Conservation (phyloP, 2,888 invertebrate genomes). For the Polietes domitor region DNA sequence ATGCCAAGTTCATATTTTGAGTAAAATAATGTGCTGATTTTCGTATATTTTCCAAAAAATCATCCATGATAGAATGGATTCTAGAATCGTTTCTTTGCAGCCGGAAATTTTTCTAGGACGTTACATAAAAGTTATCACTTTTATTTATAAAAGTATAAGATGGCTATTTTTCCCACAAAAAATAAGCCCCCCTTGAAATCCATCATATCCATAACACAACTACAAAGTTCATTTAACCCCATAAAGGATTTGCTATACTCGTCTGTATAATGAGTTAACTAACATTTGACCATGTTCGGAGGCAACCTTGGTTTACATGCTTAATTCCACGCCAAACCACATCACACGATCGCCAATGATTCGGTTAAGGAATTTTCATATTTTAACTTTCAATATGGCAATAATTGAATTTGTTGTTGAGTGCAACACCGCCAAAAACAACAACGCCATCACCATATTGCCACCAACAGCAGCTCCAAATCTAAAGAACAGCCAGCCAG, state of each 20-base stretch:
- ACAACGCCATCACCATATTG: background rate
- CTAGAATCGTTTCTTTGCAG: no score
- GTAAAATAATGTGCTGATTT: no score
- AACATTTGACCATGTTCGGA: background rate
- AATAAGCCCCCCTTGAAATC: background rate
- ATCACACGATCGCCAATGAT: background rate
- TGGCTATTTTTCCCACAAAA: background rate
- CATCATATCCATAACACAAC: background rate
- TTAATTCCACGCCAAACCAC: background rate
- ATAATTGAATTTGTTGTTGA: constrained; percentile 63
- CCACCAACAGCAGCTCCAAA: background rate
- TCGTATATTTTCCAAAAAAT: no score
- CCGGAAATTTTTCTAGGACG: no score
- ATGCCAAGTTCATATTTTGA: no score
- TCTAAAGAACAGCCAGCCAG: constrained; percentile 21
- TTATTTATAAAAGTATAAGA: no score
- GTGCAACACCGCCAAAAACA: constrained; percentile 27
- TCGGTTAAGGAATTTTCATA: constrained; percentile 61
- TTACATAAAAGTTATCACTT: no score
- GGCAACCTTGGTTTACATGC: background rate
- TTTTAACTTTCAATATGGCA: constrained; percentile 61
- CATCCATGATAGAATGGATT: no score
- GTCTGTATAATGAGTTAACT: background rate
- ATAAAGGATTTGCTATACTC: no score
- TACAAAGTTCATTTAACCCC: background rate